Evolutionary conservation across 2,797 vertebrate species (phyloP).

Genomic region (Gallinago stenura): DNA sequence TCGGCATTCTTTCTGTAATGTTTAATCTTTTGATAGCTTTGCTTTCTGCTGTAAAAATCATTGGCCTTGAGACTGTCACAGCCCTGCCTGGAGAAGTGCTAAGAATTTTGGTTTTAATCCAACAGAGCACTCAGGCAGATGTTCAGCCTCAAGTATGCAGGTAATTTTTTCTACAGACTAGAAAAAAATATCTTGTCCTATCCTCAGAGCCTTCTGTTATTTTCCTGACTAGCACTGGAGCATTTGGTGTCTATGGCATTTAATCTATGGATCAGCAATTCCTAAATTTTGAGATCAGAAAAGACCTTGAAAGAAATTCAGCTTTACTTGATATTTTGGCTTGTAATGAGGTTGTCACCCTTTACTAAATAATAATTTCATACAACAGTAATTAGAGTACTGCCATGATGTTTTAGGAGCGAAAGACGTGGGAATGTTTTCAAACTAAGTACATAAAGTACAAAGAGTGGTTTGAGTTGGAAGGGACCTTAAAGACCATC

Average conservation of each 20-base stretch:
- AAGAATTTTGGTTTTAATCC: conserved; percentile 55
- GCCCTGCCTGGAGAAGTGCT: neutral
- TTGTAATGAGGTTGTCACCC: neutral
- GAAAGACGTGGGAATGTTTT: neutral
- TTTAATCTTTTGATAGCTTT: conserved; percentile 31
- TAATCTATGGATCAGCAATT: neutral
- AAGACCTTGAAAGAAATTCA: neutral
- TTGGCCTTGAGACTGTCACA: conserved; percentile 42
- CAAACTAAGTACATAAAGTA: neutral
- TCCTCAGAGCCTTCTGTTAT: conserved; percentile 21
- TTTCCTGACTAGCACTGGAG: neutral
- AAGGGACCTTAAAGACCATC: too few species aligned
- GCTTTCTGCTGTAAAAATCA: conserved; percentile 31
- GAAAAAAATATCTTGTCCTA: neutral
- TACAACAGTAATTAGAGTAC: neutral
- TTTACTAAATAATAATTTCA: neutral
- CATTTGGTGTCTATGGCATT: neutral
- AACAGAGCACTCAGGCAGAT: conserved; percentile 51
- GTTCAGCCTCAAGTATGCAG: conserved; percentile 43
- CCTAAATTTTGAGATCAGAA: neutral
- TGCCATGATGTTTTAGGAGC: neutral
- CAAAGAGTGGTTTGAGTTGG: neutral
- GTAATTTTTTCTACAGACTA: conserved; percentile 37
- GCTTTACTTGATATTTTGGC: neutral
- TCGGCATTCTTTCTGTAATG: neutral